These are phyloP conservation scores for Plutella xylostella DNA, from an alignment of 2,888 invertebrate genomes.

Conservation along the genomic window DNA sequence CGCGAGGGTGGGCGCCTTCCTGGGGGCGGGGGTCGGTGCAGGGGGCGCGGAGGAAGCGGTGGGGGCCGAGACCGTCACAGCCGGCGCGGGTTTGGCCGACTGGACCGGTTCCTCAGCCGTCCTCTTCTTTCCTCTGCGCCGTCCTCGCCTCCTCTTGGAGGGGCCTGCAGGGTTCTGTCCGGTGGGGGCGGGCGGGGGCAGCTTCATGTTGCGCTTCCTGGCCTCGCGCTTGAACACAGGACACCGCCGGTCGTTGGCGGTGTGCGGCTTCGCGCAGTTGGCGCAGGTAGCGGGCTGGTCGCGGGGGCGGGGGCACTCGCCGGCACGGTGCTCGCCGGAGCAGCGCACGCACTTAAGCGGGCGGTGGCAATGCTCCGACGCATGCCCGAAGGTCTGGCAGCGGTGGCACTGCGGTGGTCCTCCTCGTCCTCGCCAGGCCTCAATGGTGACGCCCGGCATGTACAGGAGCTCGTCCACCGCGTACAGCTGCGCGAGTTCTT, in stretches of 20 bases:
- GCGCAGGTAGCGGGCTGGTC: background rate
- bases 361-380: background rate
- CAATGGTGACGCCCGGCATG: conserved; percentile 1
- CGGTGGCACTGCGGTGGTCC: background rate
- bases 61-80: no score
- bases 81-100: no score
- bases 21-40: no score
- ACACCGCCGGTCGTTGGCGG: background rate
- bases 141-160: no score
- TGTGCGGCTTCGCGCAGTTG: background rate
- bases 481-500: background rate
- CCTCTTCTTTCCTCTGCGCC: no score
- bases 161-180: no score
- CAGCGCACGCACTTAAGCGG: background rate
- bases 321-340: background rate
- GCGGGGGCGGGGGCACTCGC: background rate
- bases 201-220: no score
- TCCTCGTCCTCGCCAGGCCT: background rate
- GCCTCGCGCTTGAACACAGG: background rate
- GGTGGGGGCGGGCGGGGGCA: no score
- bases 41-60: no score
- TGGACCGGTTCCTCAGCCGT: no score
- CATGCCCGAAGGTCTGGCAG: background rate
- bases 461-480: conserved; percentile 4
- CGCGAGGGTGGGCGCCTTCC: no score